Conservation (phyloP, 2,113 vertebrate species). For the Psilopsiagon aymara region DNA sequence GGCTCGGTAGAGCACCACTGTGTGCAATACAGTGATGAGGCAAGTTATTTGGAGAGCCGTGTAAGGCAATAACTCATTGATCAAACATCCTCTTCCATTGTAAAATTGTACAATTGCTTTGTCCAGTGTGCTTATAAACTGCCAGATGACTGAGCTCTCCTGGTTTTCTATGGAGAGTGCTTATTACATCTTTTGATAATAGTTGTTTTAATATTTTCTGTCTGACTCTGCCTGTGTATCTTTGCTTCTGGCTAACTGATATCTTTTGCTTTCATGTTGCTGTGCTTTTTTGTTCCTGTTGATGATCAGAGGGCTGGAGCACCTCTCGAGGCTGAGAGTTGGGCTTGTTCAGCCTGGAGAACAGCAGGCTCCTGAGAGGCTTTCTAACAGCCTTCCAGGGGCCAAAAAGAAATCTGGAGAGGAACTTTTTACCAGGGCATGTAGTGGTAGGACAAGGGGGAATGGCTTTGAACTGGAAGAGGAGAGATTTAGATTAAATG, state of each 20-base stretch:
- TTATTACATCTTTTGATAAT: background rate
- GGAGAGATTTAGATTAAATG: background rate
- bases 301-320: background rate
- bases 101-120: background rate
- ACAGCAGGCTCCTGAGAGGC: background rate
- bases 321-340: background rate
- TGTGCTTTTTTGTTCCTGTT: background rate
- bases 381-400: background rate
- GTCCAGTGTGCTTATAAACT: background rate
- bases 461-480: background rate
- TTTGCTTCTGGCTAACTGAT: background rate
- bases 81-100: background rate
- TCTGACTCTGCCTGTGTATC: background rate
- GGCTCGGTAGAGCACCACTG: accelerated
- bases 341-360: background rate
- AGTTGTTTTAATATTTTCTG: background rate
- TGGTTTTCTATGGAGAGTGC: background rate
- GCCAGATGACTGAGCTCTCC: background rate
- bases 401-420: background rate
- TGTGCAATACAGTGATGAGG: background rate
- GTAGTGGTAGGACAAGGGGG: background rate
- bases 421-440: background rate
- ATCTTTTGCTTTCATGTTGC: background rate
- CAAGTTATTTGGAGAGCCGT: background rate
- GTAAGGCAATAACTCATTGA: background rate